Percentiles rank a stretch among this genome's conserved stretches.
These are phyloP conservation scores for Perizoma affinitatum DNA, from an alignment of 2,888 invertebrate genomes.

Conservation along the genomic window DNA sequence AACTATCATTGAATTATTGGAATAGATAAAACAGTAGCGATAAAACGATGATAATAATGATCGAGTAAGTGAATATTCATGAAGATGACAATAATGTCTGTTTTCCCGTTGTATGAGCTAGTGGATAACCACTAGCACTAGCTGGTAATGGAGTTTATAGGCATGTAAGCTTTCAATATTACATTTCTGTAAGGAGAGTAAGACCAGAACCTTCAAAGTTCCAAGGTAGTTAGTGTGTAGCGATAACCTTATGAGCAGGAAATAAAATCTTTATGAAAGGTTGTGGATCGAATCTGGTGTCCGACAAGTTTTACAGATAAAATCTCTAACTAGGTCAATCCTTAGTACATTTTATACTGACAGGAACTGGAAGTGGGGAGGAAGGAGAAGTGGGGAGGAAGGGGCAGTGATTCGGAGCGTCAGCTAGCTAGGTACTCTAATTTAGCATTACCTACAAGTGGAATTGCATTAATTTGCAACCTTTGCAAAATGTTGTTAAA, in stretches of 20 bases:
- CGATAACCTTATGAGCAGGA: too few species aligned
- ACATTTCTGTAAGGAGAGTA: too few species aligned
- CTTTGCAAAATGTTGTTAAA: conserved; percentile 18
- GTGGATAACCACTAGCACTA: too few species aligned
- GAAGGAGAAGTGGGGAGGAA: not conserved
- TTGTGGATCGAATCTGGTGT: not conserved
- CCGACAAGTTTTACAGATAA: conserved; percentile 6
- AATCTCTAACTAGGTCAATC: conserved; percentile 15
- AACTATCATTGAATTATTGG: conserved; percentile 2
- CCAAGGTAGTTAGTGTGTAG: too few species aligned
- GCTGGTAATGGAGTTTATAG: too few species aligned
- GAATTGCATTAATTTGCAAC: conserved; percentile 30
- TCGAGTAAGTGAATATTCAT: too few species aligned
- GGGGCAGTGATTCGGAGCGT: conserved; percentile 19
- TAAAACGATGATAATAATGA: not conserved
- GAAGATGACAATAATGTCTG: too few species aligned
- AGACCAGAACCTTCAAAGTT: too few species aligned
- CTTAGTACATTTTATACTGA: conserved; percentile 13
- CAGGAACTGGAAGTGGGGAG: conserved; percentile 8
- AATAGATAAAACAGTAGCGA: conserved; percentile 13
- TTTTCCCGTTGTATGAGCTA: too few species aligned
- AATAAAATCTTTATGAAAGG: too few species aligned
- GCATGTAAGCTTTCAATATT: too few species aligned
- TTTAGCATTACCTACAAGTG: conserved; percentile 27
- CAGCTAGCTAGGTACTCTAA: conserved; percentile 25